Evolutionary conservation across 2,888 invertebrate genomes (phyloP).

Genomic region (Sinhomidia bicolor): DNA sequence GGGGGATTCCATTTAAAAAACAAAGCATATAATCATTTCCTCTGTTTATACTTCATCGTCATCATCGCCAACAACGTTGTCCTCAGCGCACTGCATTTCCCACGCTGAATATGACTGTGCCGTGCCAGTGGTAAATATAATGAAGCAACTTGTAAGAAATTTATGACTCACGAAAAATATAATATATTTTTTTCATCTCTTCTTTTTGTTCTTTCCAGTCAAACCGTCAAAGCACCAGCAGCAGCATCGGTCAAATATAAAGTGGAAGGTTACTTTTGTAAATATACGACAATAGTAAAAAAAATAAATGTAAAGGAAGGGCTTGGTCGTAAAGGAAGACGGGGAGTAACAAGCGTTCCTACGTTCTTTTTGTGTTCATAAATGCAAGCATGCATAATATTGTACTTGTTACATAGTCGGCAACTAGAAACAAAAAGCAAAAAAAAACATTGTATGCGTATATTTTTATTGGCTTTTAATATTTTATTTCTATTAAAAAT

Average conservation of each 20-base stretch:
- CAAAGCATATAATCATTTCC: neutral
- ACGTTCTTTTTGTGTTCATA: no score
- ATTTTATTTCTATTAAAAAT: neutral
- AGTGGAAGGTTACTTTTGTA: no score
- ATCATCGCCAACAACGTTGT: no score
- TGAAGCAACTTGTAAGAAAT: neutral
- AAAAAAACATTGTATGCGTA: neutral
- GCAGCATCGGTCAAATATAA: no score
- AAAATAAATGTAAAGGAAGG: no score
- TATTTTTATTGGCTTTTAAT: neutral
- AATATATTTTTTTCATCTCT: no score
- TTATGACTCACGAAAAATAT: constrained; percentile 20
- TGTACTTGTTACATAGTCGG: neutral
- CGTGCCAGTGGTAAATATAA: neutral
- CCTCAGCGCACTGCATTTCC: neutral
- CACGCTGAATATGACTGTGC: neutral
- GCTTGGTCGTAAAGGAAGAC: no score
- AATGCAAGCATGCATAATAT: no score
- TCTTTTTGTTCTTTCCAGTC: no score
- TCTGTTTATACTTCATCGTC: neutral
- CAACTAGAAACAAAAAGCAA: neutral
- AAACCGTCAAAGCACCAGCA: no score
- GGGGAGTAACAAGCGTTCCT: no score
- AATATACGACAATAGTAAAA: no score
- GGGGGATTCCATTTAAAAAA: neutral